phyloP scores from a whole-genome alignment of 2,797 vertebrate genomes.

The Tokudaia muenninki region DNA sequence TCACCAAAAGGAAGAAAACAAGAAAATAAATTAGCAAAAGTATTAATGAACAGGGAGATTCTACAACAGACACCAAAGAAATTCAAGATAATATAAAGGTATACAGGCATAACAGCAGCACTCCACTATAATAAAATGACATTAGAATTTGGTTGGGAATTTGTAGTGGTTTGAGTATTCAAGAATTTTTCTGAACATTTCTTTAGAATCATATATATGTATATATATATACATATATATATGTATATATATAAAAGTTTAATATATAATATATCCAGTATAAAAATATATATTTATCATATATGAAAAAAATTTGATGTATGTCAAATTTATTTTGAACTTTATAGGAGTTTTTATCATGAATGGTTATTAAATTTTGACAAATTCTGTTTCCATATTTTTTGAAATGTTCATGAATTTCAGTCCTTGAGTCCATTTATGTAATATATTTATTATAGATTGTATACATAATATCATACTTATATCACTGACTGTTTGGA shows the following conservation, averaged over 20 bases:
- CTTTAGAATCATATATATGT: not conserved
- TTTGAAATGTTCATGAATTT: not conserved
- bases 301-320: too few species aligned
- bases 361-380: not conserved
- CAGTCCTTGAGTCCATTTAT: not conserved
- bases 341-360: too few species aligned
- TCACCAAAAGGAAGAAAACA: not conserved
- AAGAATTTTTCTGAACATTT: not conserved
- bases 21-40: not conserved
- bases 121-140: not conserved
- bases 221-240: too few species aligned
- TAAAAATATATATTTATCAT: not conserved
- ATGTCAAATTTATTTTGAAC: not conserved
- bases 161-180: not conserved
- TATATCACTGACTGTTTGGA: too few species aligned
- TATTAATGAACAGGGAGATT: not conserved
- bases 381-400: not conserved
- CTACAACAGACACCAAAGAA: not conserved
- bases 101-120: not conserved
- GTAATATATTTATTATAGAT: not conserved
- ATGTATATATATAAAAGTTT: not conserved
- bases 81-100: not conserved
- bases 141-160: not conserved
- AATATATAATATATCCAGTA: not conserved
- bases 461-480: not conserved